Evolutionary conservation across 2,797 vertebrate genomes (phyloP), one percentile per base, ranked within the genome.

Genomic region (Crax fasciolata): DNA sequence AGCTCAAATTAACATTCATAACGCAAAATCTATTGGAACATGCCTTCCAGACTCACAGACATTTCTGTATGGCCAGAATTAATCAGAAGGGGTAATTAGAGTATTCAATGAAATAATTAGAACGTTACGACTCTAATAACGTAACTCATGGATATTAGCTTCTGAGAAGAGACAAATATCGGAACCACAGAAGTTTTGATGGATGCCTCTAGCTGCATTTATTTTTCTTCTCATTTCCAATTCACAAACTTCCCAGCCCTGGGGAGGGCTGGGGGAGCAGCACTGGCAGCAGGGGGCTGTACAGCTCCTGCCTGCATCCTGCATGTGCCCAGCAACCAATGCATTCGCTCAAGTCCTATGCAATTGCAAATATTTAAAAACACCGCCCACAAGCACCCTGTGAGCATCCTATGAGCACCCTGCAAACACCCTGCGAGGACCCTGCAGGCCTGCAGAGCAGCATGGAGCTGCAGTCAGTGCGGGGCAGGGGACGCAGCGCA

Each of bases 101-200:
- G 87, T 94, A 96, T 93, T 97, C 94, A 96, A 95, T 94, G 91
- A 95, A 96, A 95, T 96, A 93, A 96, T 94, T 94, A 91, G 87
- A 95, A 95, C 93, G 90, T 94, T 82, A 87, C 84, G 78, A 94
- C 83, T 96, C 92, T 93, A 93, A 95, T 91, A 96, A 95, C 49
- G 72, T 74, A 95, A 90, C 87, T 87, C 85, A 93, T 91, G 91
- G 95, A 66, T 92, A 82, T 94, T 93, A 91, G 89, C 80, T 86
- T 58, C 85, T 19, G 63, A 94, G 89, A 84, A 90, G 93, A 95
- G 94, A 73, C 86, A 95, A 95, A 87, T 24, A 93, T 4, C 65
- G 52, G 81, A 88, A 81, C 3, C 10, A 30, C 48, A 67, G 77
- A 80, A 82, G 68, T 81, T 94, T 9, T 74, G 86, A 95, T 55